Evolutionary conservation across 2,888 invertebrate genomes (phyloP), one percentile per base, ranked within the genome.

Genomic region (Holacanthella duospinosa): DNA sequence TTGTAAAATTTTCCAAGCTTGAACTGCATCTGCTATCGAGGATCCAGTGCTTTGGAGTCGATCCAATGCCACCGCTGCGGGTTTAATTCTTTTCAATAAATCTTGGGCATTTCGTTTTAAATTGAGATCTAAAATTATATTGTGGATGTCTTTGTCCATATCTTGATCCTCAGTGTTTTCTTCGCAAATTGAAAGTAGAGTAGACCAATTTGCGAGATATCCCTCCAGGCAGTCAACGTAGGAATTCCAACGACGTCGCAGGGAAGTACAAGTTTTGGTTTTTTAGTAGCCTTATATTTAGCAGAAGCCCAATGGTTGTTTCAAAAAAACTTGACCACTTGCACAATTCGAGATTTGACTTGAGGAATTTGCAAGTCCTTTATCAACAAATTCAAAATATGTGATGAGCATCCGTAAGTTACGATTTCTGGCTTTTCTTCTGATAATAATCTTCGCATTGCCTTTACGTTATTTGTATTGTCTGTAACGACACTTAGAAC

Each of bases 261-360:
- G n/a, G n/a, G n/a, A n/a, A n/a, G n/a, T n/a, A n/a, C n/a, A n/a
- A n/a, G n/a, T n/a, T n/a, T n/a, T n/a, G n/a, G n/a, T n/a, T n/a
- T n/a, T n/a, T n/a, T n/a, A n/a, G n/a, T n/a, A n/a, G n/a, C n/a
- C n/a, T n/a, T n/a, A n/a, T n/a, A n/a, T n/a, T n/a, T n/a, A n/a
- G n/a, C n/a, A n/a, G n/a, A n/a, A n/a, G n/a, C n/a, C n/a, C n/a
- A 48, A 25, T 60, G 60, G 25, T 16, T 44, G 29, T 60, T 60
- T n/a, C 60, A 19, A 53, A 60, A 60, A 48, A 53, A 53, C 6
- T 60, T 60, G 16, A 27, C 27, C 2, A 60, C 25, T 53, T 60
- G 21, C n/a, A 60, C 25, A 6, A 60, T n/a, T 26, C 25, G 44
- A 4, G n/a, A 4, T 12, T 48, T 53, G 2, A 60, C 60, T 4